Percentiles rank a stretch among this genome's conserved stretches.
These are phyloP conservation scores for Spermophilus dauricus DNA, from an alignment of 2,113 vertebrate species.

Conservation along the genomic window DNA sequence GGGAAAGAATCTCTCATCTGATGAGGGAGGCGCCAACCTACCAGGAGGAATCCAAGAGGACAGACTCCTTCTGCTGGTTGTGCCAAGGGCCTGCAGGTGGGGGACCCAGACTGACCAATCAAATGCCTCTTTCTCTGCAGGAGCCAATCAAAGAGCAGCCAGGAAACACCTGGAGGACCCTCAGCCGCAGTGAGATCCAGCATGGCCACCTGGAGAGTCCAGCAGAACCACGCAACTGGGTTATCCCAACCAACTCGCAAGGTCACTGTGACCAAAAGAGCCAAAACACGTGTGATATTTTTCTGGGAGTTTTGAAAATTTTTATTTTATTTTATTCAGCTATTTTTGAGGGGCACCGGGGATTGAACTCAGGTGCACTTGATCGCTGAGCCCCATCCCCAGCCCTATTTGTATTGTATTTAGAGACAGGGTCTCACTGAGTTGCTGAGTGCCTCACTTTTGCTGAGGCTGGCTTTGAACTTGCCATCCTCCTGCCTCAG, in stretches of 20 bases:
- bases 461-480: too few species aligned
- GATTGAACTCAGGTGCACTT: too few species aligned
- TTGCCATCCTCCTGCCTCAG: too few species aligned
- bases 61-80: rapidly evolving
- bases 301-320: neutral
- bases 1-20: neutral
- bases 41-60: neutral
- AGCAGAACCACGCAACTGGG: too few species aligned
- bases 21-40: neutral
- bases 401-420: too few species aligned
- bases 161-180: rapidly evolving
- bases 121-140: neutral
- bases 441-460: too few species aligned
- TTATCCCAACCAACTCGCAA: neutral
- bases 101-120: neutral
- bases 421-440: too few species aligned
- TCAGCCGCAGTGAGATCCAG: neutral
- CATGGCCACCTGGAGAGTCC: neutral
- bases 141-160: neutral
- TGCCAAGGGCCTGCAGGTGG: rapidly evolving
- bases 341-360: too few species aligned
- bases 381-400: too few species aligned
- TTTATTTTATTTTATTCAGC: neutral
- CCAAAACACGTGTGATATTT: neutral
- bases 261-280: neutral